These are phyloP conservation scores for Centropristis striata DNA, from an alignment of 2,113 vertebrate genomes.

Conservation along the genomic window DNA sequence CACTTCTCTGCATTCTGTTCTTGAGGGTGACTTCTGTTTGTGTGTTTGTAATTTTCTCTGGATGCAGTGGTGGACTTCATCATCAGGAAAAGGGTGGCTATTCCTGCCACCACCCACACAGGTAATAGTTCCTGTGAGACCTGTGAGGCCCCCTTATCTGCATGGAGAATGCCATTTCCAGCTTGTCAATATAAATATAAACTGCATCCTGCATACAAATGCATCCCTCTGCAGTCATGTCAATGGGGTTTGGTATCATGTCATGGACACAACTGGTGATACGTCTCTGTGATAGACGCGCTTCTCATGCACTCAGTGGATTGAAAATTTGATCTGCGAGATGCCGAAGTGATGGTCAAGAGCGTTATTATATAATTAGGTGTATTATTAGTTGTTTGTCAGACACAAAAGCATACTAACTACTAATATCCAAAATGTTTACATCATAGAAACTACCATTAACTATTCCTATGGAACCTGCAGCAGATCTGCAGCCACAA, in stretches of 20 bases:
- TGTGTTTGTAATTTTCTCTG: slow-evolving; percentile 59
- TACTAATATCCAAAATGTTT: no score
- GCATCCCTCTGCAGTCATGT: slow-evolving; percentile 5
- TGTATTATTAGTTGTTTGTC: no score
- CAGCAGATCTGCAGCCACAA: no score
- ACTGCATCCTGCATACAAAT: background rate
- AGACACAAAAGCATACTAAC: no score
- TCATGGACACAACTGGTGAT: background rate
- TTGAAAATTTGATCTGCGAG: no score
- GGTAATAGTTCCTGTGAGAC: slow-evolving; percentile 63
- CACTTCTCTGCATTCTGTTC: background rate
- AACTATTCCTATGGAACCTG: no score
- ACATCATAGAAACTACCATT: no score
- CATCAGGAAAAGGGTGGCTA: slow-evolving; percentile 76
- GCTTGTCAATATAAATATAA: slow-evolving; percentile 15
- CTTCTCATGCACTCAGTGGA: no score
- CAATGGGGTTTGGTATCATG: background rate
- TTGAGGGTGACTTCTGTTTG: slow-evolving; percentile 54
- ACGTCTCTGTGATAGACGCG: no score
- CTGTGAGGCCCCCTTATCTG: slow-evolving; percentile 3
- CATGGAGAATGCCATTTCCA: slow-evolving; percentile 29
- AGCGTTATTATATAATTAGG: no score
- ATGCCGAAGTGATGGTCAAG: no score
- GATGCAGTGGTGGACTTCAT: slow-evolving; percentile 76
- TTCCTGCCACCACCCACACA: slow-evolving; percentile 75